Percentiles rank a stretch among this genome's conserved stretches.
These are phyloP conservation scores for Stylophora pistillata DNA, from an alignment of 64 coral and sea anemone species.

Conservation along the genomic window DNA sequence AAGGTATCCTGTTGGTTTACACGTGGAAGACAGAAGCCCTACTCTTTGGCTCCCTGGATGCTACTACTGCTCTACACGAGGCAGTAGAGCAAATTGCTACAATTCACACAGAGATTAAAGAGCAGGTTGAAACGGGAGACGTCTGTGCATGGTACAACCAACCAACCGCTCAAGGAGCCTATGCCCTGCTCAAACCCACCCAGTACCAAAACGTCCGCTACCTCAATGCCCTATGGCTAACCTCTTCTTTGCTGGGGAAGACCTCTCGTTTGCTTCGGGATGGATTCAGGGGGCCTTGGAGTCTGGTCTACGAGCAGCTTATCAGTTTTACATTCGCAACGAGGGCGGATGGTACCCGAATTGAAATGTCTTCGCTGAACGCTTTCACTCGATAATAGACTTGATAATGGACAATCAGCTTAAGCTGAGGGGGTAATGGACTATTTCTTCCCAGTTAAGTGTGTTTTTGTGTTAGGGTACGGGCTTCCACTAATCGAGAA, in stretches of 20 bases:
- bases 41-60: conserved; percentile 43
- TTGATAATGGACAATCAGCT: conserved; percentile 27
- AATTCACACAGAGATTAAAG: conserved; percentile 43
- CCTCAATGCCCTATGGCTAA: conserved; percentile 36
- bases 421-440: background rate
- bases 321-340: too few species aligned
- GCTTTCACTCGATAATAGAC: too few species aligned
- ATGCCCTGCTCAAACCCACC: conserved; percentile 12
- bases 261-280: conserved; percentile 34
- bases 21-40: conserved; percentile 45
- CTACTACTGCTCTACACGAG: background rate
- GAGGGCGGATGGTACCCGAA: background rate
- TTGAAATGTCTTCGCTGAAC: too few species aligned
- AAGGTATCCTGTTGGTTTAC: conserved; percentile 53
- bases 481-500: conserved; percentile 5
- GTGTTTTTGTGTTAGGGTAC: conserved; percentile 17
- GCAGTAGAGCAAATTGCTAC: too few species aligned
- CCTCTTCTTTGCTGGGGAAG: conserved; percentile 46
- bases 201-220: conserved; percentile 18
- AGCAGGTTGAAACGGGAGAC: conserved; percentile 40
- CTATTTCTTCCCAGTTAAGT: background rate
- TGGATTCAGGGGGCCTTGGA: conserved; percentile 68
- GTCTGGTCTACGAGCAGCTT: too few species aligned
- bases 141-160: conserved; percentile 49
- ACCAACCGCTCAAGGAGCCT: conserved; percentile 24